A percentile compares a stretch with the other conserved stretches of the same genome.
Conservation (phyloP, 2,888 invertebrate species). For the Erebia palarica region DNA sequence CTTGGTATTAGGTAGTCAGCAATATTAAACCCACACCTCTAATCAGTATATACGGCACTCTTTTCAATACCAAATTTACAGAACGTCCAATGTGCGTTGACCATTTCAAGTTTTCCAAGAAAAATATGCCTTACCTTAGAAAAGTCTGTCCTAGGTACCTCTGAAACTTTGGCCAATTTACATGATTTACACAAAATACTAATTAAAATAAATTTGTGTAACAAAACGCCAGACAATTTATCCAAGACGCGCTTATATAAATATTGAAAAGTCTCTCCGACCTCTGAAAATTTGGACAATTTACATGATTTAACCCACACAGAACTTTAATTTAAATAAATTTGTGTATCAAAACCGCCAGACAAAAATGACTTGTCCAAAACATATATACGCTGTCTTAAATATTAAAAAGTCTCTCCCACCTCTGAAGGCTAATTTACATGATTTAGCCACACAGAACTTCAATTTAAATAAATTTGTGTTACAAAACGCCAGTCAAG, state of each 20-base stretch:
- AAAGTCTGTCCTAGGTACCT: not conserved
- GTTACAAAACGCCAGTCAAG: not conserved
- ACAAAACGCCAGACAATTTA: not conserved
- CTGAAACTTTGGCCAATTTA: not conserved
- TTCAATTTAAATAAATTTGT: not conserved
- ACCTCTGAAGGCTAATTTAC: not conserved
- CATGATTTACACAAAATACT: not conserved
- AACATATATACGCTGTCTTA: not conserved
- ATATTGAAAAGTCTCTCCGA: not conserved
- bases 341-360: constrained; percentile 3
- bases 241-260: not conserved
- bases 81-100: too few relatives aligned
- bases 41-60: too few relatives aligned
- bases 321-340: not conserved
- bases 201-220: constrained; percentile 1
- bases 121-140: not conserved
- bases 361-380: too few relatives aligned
- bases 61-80: too few relatives aligned
- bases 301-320: not conserved
- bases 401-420: not conserved
- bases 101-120: too few relatives aligned
- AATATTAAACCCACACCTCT: too few relatives aligned
- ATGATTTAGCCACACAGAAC: not conserved
- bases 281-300: not conserved
- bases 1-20: too few relatives aligned